phyloP scores from a whole-genome alignment of 2,888 invertebrate genomes.

The Ypsolopha sequella region DNA sequence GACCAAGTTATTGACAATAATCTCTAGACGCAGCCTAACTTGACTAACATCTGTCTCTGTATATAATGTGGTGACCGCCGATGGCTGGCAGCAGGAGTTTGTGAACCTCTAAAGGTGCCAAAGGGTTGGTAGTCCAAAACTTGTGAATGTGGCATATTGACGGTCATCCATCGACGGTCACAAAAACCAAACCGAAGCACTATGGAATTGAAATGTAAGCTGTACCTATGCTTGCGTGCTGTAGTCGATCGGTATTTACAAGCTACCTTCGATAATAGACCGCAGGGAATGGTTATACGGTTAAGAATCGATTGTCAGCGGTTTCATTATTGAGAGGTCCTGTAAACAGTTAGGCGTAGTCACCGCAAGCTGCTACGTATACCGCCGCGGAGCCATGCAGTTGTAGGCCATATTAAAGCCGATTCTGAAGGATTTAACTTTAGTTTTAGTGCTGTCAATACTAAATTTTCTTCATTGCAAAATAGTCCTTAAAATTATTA shows the following conservation, averaged over 20 bases:
- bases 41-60: conserved; percentile 34
- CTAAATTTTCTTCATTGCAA: too few species aligned
- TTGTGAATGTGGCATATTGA: too few species aligned
- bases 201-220: conserved; percentile 61
- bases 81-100: too few species aligned
- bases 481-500: too few species aligned
- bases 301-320: too few species aligned
- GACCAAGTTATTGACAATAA: conserved; percentile 68
- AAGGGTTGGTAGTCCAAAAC: too few species aligned
- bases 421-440: too few species aligned
- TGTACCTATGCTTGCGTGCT: conserved; percentile 47
- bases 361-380: conserved; percentile 27
- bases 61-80: conserved; percentile 3
- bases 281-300: too few species aligned
- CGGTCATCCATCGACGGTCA: neutral
- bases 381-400: conserved; percentile 9
- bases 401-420: neutral
- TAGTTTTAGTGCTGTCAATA: too few species aligned
- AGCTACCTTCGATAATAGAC: too few species aligned
- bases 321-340: too few species aligned
- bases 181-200: conserved; percentile 40
- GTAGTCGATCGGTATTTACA: conserved; percentile 43
- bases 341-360: conserved; percentile 33
- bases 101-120: too few species aligned
- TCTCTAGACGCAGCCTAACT: conserved; percentile 57